phyloP scores from a whole-genome alignment of 1,140 invertebrate genomes.

The Phortica variegata region DNA sequence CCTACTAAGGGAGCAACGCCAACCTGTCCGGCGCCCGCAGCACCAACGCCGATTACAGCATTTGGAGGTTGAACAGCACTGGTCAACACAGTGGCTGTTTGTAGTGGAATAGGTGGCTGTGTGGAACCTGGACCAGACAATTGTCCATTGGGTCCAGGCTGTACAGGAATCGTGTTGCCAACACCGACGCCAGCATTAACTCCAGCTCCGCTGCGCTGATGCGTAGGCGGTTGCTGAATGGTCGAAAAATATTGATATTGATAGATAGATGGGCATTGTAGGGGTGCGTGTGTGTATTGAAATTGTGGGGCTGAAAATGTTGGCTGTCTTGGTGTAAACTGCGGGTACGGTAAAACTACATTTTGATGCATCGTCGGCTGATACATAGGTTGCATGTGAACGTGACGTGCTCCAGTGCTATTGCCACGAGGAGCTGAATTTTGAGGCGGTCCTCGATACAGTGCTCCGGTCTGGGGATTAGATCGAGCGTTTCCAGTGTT shows the following conservation, averaged over 20 bases:
- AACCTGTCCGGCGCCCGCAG: slow-evolving; percentile 28
- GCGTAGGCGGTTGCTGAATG: slow-evolving; percentile 33
- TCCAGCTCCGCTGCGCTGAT: slow-evolving; percentile 32
- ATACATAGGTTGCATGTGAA: slow-evolving; percentile 41
- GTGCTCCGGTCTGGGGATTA: slow-evolving; percentile 34
- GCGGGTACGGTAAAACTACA: slow-evolving; percentile 35
- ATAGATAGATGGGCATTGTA: slow-evolving; percentile 24
- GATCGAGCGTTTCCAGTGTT: slow-evolving; percentile 32
- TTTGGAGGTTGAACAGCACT: slow-evolving; percentile 33
- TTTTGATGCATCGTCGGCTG: slow-evolving; percentile 26
- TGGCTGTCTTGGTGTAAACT: slow-evolving; percentile 36
- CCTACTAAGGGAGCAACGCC: slow-evolving; percentile 35
- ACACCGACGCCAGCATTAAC: slow-evolving; percentile 40
- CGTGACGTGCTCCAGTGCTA: slow-evolving; percentile 25
- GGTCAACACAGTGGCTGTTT: slow-evolving; percentile 33
- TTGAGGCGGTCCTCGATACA: slow-evolving; percentile 38
- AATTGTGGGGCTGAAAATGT: slow-evolving; percentile 33
- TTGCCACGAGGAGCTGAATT: slow-evolving; percentile 25
- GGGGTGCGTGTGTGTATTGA: slow-evolving; percentile 33
- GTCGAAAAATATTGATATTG: slow-evolving; percentile 36
- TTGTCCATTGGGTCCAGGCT: slow-evolving; percentile 38
- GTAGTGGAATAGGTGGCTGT: slow-evolving; percentile 15
- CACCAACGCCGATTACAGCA: slow-evolving; percentile 31
- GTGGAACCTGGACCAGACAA: slow-evolving; percentile 30
- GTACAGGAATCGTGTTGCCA: slow-evolving; percentile 33